These are phyloP conservation scores for Campoplex nolae DNA, from an alignment of 2,888 invertebrate genomes.

Conservation along the genomic window DNA sequence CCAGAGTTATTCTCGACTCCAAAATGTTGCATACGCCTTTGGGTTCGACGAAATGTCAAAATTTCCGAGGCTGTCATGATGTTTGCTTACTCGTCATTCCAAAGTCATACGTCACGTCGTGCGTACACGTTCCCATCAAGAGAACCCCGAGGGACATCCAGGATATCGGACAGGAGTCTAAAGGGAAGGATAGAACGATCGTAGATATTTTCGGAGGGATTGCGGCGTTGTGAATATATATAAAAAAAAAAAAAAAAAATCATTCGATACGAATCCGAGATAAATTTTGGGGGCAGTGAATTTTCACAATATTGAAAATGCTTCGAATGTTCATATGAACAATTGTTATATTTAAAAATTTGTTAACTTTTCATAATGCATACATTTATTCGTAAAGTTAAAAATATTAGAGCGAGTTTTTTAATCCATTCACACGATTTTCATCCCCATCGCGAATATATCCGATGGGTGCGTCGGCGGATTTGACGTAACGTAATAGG, in stretches of 20 bases:
- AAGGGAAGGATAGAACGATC: slow-evolving; percentile 50
- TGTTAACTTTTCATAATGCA: background rate
- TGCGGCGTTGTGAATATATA: background rate
- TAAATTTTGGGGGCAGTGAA: background rate
- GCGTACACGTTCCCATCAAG: slow-evolving; percentile 68
- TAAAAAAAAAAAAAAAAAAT: slow-evolving; percentile 4
- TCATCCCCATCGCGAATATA: slow-evolving; percentile 56
- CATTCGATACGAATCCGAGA: slow-evolving; percentile 3
- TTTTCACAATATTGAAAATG: background rate
- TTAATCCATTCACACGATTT: slow-evolving; percentile 12
- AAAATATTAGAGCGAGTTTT: background rate
- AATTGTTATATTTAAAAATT: background rate
- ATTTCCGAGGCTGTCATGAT: slow-evolving; percentile 60
- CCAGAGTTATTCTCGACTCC: background rate
- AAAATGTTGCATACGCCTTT: background rate
- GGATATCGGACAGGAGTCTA: slow-evolving; percentile 63
- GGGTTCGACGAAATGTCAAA: slow-evolving; percentile 32
- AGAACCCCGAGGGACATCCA: slow-evolving; percentile 72
- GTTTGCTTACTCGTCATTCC: slow-evolving; percentile 46
- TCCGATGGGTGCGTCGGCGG: slow-evolving; percentile 81
- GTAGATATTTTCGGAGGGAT: slow-evolving; percentile 42
- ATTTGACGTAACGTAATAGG: slow-evolving; percentile 80
- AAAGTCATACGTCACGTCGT: slow-evolving; percentile 73
- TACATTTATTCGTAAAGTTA: background rate
- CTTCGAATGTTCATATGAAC: background rate